These are phyloP conservation scores for Scaptomyza pallida DNA, from an alignment of 1,140 invertebrate genomes.

Conservation along the genomic window DNA sequence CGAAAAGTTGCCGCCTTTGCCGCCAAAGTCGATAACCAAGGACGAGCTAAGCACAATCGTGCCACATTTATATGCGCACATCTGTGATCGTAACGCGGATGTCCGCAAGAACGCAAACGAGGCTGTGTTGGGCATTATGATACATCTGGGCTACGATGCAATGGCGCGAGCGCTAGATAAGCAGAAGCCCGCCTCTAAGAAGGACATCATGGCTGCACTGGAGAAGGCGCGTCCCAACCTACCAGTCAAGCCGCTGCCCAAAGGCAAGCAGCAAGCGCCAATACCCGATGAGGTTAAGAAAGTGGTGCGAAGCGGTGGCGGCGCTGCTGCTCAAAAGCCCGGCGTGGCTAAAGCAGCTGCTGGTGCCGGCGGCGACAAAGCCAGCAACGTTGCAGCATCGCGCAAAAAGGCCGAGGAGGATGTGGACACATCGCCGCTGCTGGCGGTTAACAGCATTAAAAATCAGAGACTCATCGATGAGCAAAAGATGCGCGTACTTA, in stretches of 20 bases:
- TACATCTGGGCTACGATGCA: constrained; percentile 93
- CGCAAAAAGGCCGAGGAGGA: constrained; percentile 94
- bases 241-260: constrained; percentile 91
- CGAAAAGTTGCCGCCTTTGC: constrained; percentile 90
- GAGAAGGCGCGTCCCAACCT: constrained; percentile 94
- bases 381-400: constrained; percentile 84
- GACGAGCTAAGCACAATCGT: constrained; percentile 93
- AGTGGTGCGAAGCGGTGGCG: constrained; percentile 85
- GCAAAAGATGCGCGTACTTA: constrained; percentile 95
- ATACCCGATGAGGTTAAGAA: constrained; percentile 85
- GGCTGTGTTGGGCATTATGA: constrained; percentile 95
- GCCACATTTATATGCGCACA: constrained; percentile 91
- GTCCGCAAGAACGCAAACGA: constrained; percentile 95
- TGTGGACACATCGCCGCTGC: constrained; percentile 90
- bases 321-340: constrained; percentile 73
- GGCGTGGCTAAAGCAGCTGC: constrained; percentile 85
- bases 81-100: constrained; percentile 96
- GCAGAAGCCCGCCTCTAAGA: constrained; percentile 94
- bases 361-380: constrained; percentile 81
- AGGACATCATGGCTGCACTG: constrained; percentile 90
- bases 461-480: constrained; percentile 96
- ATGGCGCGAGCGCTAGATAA: constrained; percentile 92
- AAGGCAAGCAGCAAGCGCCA: constrained; percentile 85
- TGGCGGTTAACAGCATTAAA: constrained; percentile 94
- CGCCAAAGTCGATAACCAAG: constrained; percentile 89